Percentiles rank a stretch among this genome's conserved stretches.
Conservation (phyloP, 2,888 invertebrate species). For the Pheosia tremula region DNA sequence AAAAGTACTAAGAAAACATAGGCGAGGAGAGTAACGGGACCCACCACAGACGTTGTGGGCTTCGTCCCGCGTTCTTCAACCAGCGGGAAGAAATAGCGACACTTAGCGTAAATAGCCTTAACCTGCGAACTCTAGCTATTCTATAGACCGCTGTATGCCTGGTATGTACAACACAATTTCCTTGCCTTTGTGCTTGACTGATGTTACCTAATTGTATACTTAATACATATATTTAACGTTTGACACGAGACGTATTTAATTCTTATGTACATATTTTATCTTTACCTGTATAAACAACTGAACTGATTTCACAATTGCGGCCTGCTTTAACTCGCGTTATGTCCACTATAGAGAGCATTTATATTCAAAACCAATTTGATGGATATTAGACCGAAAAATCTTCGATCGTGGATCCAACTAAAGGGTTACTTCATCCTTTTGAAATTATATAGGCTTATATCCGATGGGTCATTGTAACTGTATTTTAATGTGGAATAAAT, state of each 20-base stretch:
- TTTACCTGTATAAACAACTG: not conserved
- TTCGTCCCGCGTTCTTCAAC: slow-evolving; percentile 69
- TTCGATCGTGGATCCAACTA: not conserved
- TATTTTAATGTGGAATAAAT: too few species aligned
- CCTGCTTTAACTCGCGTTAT: not conserved
- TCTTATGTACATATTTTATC: not conserved
- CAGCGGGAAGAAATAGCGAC: slow-evolving; percentile 46
- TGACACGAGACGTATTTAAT: slow-evolving; percentile 3
- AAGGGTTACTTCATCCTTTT: not conserved
- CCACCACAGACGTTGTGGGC: slow-evolving; percentile 59
- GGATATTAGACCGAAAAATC: not conserved
- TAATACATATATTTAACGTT: slow-evolving; percentile 8
- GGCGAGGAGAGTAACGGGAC: slow-evolving; percentile 66
- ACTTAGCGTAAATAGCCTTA: slow-evolving; percentile 64
- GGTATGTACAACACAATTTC: slow-evolving; percentile 44
- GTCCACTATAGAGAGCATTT: not conserved
- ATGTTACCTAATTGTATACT: too few species aligned
- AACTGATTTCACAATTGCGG: not conserved
- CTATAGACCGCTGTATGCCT: slow-evolving; percentile 61
- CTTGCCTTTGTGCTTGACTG: not conserved
- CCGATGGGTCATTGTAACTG: too few species aligned
- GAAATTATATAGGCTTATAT: not conserved
- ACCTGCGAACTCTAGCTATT: slow-evolving; percentile 68
- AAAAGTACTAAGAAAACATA: slow-evolving; percentile 47
- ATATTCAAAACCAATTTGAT: slow-evolving; percentile 1